phyloP scores from a whole-genome alignment of 2,797 vertebrate genomes.

The Novumbra hubbsi region DNA sequence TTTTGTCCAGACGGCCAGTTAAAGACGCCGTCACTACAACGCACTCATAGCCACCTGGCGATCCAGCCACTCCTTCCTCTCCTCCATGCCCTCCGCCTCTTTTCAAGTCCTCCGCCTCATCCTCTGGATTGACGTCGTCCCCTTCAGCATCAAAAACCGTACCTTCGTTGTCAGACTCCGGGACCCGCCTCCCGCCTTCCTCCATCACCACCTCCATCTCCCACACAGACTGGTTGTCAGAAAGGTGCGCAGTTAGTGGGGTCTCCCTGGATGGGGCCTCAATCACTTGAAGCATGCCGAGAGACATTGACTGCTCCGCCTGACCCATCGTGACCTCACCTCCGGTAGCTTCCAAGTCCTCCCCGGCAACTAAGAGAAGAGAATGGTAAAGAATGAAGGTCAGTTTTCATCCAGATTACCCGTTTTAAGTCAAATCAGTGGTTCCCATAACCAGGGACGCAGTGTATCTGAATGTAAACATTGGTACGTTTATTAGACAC shows the following conservation, averaged over 20 bases:
- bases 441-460: background rate
- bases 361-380: slow-evolving; percentile 47
- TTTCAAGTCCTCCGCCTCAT: slow-evolving; percentile 14
- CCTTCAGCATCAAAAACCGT: slow-evolving; percentile 25
- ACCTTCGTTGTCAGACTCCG: slow-evolving; percentile 26
- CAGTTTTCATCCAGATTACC: background rate
- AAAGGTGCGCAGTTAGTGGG: slow-evolving; percentile 26
- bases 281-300: slow-evolving; percentile 37
- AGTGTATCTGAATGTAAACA: too few relatives aligned
- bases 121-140: slow-evolving; percentile 5
- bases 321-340: slow-evolving; percentile 22
- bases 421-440: background rate
- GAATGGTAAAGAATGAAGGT: background rate
- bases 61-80: slow-evolving; percentile 18
- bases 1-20: slow-evolving; percentile 50
- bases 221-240: slow-evolving; percentile 60
- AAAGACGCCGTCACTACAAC: slow-evolving; percentile 52
- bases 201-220: slow-evolving; percentile 65
- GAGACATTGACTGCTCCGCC: slow-evolving; percentile 27
- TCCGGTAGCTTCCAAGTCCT: slow-evolving; percentile 47
- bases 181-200: slow-evolving; percentile 35
- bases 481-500: too few relatives aligned
- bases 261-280: slow-evolving; percentile 36
- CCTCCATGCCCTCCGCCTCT: slow-evolving; percentile 1
- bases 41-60: slow-evolving; percentile 53